Percentiles rank a stretch among this genome's conserved stretches.
Evolutionary conservation across 2,888 invertebrate genomes (phyloP).

Genomic region (Peribatodes rhomboidaria): DNA sequence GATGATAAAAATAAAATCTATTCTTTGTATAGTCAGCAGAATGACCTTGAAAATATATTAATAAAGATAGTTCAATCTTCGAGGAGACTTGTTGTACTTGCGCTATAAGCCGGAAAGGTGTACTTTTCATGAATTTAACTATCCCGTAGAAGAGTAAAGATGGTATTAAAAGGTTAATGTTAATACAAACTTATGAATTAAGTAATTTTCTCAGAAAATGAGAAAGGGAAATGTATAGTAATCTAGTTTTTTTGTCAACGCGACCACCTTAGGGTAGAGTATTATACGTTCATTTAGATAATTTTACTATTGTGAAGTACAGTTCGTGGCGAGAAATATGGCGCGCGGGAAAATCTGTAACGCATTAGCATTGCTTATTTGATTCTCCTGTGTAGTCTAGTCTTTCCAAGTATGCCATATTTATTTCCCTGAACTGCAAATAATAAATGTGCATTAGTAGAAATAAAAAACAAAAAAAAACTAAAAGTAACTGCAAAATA

Average conservation of each 20-base stretch:
- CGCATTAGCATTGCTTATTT: neutral
- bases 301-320: constrained; percentile 24
- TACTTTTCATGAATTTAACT: too few relatives aligned
- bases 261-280: constrained; percentile 44
- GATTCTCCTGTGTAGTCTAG: constrained; percentile 1
- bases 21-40: neutral
- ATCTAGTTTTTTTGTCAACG: constrained; percentile 37
- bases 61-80: neutral
- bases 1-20: neutral
- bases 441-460: neutral
- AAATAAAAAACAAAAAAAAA: neutral
- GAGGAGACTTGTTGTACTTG: too few relatives aligned
- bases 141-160: neutral
- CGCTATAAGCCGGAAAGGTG: too few relatives aligned
- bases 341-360: constrained; percentile 9
- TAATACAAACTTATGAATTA: neutral
- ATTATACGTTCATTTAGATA: constrained; percentile 34
- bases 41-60: neutral
- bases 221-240: constrained; percentile 5
- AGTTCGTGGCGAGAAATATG: constrained; percentile 17
- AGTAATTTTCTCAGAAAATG: neutral
- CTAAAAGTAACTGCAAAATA: constrained; percentile 6
- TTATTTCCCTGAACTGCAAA: constrained; percentile 16
- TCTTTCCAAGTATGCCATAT: constrained; percentile 20
- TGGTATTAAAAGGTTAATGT: neutral